phyloP scores from a whole-genome alignment of 1,140 invertebrate genomes.

The Eueides isabella region DNA sequence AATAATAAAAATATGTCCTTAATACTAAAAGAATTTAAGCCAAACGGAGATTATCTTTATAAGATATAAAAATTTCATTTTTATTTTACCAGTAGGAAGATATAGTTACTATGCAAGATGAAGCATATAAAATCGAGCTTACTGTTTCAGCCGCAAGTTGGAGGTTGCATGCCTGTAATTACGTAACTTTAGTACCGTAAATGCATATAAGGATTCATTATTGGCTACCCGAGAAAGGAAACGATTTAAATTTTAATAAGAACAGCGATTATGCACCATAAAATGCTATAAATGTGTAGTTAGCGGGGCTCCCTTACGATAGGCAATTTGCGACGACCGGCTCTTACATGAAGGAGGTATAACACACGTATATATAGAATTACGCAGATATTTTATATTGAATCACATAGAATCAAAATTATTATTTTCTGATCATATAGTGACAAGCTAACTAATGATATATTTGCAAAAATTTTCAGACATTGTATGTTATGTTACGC shows the following conservation, averaged over 20 bases:
- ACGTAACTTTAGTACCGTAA: conserved; percentile 41
- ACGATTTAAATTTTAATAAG: conserved; percentile 79
- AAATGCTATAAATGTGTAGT: conserved; percentile 75
- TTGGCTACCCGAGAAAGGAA: conserved; percentile 61
- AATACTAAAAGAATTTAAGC: not conserved
- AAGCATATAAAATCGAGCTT: conserved; percentile 6
- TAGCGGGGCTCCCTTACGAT: conserved; percentile 63
- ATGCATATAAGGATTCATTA: conserved; percentile 58
- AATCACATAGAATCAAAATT: not conserved
- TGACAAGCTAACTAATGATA: not conserved
- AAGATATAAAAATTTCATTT: not conserved
- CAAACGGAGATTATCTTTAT: not conserved
- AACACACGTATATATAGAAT: not conserved
- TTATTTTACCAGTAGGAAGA: too few species aligned
- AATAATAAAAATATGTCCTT: too few species aligned
- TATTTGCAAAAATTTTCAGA: not conserved
- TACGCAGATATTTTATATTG: not conserved
- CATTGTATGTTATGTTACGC: too few species aligned
- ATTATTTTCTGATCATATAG: not conserved
- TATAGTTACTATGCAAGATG: not conserved
- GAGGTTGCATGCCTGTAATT: conserved; percentile 14
- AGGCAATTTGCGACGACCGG: conserved; percentile 62
- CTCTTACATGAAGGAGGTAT: conserved; percentile 16
- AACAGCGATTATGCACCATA: conserved; percentile 74
- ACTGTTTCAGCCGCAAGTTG: conserved; percentile 11